Conservation (phyloP, 2,797 vertebrate species). For the Eleutherodactylus coqui region DNA sequence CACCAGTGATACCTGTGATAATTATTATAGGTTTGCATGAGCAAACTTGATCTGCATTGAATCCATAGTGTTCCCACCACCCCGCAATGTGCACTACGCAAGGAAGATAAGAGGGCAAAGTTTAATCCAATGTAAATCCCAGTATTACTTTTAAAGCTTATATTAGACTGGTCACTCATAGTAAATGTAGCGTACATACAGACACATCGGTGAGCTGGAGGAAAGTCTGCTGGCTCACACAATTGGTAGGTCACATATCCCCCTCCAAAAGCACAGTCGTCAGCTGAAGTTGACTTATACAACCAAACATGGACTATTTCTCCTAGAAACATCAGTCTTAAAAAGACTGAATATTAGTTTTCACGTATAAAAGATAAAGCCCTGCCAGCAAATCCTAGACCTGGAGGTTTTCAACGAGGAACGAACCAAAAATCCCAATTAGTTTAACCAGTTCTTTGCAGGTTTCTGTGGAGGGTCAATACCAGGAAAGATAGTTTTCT, state of each 20-base stretch:
- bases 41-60: background rate
- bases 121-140: background rate
- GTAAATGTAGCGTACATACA: background rate
- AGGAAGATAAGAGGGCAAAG: conserved; percentile 4
- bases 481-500: background rate
- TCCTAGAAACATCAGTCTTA: background rate
- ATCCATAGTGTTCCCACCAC: background rate
- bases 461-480: too few relatives aligned
- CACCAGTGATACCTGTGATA: background rate
- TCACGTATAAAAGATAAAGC: too few relatives aligned
- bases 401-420: too few relatives aligned
- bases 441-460: too few relatives aligned
- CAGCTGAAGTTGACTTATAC: background rate
- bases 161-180: background rate
- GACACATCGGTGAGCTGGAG: background rate
- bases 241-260: background rate
- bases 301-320: background rate
- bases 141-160: background rate
- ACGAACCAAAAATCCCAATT: background rate
- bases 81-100: background rate
- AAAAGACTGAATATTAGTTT: too few relatives aligned
- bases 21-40: background rate
- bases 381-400: too few relatives aligned
- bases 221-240: background rate
- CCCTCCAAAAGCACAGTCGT: background rate